phyloP scores from a whole-genome alignment of 2,888 invertebrate genomes.

The Metalampra italica region DNA sequence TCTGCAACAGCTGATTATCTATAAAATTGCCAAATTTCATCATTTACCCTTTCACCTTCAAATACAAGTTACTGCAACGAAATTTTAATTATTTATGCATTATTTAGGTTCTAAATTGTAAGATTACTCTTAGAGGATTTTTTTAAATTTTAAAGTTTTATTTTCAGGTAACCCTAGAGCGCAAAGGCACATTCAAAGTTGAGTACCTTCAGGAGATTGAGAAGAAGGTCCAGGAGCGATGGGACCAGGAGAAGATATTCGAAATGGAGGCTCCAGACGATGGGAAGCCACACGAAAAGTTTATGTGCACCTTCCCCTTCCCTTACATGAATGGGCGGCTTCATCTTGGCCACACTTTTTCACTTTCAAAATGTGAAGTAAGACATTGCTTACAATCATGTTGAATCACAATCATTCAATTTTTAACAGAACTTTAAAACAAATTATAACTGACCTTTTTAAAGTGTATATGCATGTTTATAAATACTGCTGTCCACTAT shows the following conservation, averaged over 20 bases:
- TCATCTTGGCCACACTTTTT: conserved; percentile 98
- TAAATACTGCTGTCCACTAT: too few relatives aligned
- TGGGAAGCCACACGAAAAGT: conserved; percentile 86
- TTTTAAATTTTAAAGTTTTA: too few relatives aligned
- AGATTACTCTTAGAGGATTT: too few relatives aligned
- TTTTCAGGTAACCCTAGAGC: conserved; percentile 57
- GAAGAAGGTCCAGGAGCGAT: conserved; percentile 88
- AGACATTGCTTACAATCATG: conserved; percentile 17
- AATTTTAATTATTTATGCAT: too few relatives aligned
- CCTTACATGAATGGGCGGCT: conserved; percentile 99
- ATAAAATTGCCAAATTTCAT: too few relatives aligned
- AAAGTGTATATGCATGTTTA: too few relatives aligned
- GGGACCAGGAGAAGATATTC: conserved; percentile 89
- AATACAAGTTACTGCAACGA: too few relatives aligned
- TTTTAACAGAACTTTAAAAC: not conserved
- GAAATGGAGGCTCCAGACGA: conserved; percentile 88
- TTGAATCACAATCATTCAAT: not conserved
- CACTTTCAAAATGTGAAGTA: conserved; percentile 97
- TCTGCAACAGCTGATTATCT: too few relatives aligned
- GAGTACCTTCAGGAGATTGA: conserved; percentile 95
- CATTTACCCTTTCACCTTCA: too few relatives aligned
- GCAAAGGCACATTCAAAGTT: conserved; percentile 98
- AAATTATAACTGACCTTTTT: too few relatives aligned
- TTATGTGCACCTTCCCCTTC: conserved; percentile 96
- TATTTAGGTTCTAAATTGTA: too few relatives aligned